A percentile compares a stretch with the other conserved stretches of the same genome.
phyloP scores from a whole-genome alignment of 2,888 invertebrate genomes.

The Scotopteryx bipunctaria region DNA sequence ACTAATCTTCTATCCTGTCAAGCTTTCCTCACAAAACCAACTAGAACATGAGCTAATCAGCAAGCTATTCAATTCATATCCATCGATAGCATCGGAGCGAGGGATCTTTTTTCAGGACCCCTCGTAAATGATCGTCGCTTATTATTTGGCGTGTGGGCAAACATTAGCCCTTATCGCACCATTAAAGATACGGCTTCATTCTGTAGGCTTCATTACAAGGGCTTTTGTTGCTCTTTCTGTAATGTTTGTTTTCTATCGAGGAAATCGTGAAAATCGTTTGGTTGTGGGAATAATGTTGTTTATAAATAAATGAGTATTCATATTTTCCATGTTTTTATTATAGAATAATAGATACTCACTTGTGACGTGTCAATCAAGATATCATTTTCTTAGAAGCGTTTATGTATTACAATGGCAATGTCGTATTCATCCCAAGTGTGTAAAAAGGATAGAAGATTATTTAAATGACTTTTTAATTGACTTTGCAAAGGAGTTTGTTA shows the following conservation, averaged over 20 bases:
- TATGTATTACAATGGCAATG: too few relatives aligned
- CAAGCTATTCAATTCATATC: slow-evolving; percentile 22
- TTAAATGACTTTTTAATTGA: too few relatives aligned
- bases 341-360: too few relatives aligned
- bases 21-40: neutral
- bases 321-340: too few relatives aligned
- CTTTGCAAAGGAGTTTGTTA: too few relatives aligned
- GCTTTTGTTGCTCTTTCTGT: slow-evolving; percentile 27
- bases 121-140: slow-evolving; percentile 78
- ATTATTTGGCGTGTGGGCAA: slow-evolving; percentile 83
- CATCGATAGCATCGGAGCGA: slow-evolving; percentile 17
- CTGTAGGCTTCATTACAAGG: slow-evolving; percentile 41
- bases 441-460: too few relatives aligned
- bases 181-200: slow-evolving; percentile 83
- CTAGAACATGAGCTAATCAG: slow-evolving; percentile 1
- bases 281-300: neutral
- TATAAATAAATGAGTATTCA: neutral
- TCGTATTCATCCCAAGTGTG: too few relatives aligned
- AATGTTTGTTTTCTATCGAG: slow-evolving; percentile 28
- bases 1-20: too few relatives aligned
- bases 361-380: too few relatives aligned
- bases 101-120: slow-evolving; percentile 59
- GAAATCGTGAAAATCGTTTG: slow-evolving; percentile 10
- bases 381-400: too few relatives aligned
- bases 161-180: slow-evolving; percentile 81